A percentile compares a stretch with the other conserved stretches of the same genome.
Conservation (phyloP, 2,888 invertebrate species). For the Colostygia pectinataria region DNA sequence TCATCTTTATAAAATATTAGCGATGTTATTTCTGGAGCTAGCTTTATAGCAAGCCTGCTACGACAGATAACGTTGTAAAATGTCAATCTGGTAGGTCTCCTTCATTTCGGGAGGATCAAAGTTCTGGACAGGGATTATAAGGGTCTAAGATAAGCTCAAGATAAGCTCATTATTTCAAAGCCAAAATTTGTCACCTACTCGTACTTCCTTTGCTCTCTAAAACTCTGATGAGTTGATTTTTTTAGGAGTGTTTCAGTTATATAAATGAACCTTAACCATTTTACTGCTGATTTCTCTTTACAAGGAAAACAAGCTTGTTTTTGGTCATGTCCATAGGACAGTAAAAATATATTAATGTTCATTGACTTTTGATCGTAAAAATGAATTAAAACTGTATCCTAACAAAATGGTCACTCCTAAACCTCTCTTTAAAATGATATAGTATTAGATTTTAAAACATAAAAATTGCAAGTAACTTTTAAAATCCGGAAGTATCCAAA, state of each 20-base stretch:
- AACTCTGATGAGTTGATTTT: slow-evolving; percentile 52
- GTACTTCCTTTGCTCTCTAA: slow-evolving; percentile 61
- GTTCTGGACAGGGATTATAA: slow-evolving; percentile 78
- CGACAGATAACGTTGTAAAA: slow-evolving; percentile 73
- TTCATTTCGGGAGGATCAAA: slow-evolving; percentile 77
- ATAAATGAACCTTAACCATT: slow-evolving; percentile 20
- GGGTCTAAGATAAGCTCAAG: slow-evolving; percentile 79
- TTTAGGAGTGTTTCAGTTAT: slow-evolving; percentile 37
- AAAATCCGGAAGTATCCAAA: slow-evolving; percentile 18
- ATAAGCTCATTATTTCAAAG: slow-evolving; percentile 74
- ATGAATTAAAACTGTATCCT: too few relatives aligned
- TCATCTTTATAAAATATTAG: slow-evolving; percentile 7
- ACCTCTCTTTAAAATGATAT: too few relatives aligned
- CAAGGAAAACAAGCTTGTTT: slow-evolving; percentile 15
- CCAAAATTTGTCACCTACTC: slow-evolving; percentile 69
- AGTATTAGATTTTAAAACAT: slow-evolving; percentile 7
- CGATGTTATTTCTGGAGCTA: slow-evolving; percentile 44
- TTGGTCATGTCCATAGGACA: not conserved
- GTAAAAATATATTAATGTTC: not conserved
- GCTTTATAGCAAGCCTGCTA: slow-evolving; percentile 63
- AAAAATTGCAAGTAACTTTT: slow-evolving; percentile 18
- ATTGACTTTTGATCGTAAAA: not conserved
- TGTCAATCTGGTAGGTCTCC: slow-evolving; percentile 73
- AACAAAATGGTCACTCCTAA: too few relatives aligned
- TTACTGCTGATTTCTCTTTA: slow-evolving; percentile 17